Evolutionary conservation across 2,888 invertebrate genomes (phyloP), one percentile per base, ranked within the genome.

Genomic region (Tiliacea aurago): DNA sequence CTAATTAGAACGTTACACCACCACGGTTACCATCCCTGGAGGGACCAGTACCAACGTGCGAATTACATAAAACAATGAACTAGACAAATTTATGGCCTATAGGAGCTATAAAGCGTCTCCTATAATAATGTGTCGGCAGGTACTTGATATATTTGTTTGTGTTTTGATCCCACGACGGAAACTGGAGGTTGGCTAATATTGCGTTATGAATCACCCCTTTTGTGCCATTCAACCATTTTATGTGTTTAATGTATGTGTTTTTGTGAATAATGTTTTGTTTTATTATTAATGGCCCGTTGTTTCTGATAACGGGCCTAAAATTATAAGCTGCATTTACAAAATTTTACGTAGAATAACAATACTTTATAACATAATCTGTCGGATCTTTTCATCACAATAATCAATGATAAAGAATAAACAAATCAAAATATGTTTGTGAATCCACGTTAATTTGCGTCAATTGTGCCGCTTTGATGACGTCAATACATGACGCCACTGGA

Each of bases 41-140:
- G 72, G 70, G 67, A 49, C 45, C 20, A 18, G 37, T n/a, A 55
- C 23, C 64, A 68, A 58, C 72, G 58, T 62, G 71, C 43, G 77
- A 80, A 80, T 80, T 71, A 73, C 76, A 80, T 85, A 75, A 85
- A 84, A 86, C 87, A 86, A 87, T 81, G 84, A 76, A 68, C 67
- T 75, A 78, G 73, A 75, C 73, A 85, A 84, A 87, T 87, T 87
- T 87, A 87, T 86, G 23, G 86, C 80, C 68, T 87, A 84, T 86
- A 76, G 84, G 75, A 37, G 33, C 74, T 70, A 78, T 85, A 85
- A 78, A 85, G 68, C 61, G 76, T 74, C 77, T 74, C 74, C 72
- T 72, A 79, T 86, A 71, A 84, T 84, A 84, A 85, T 78, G 78
- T 67, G 73, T 79, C 76, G 68, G 64, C 78, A 76, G 73, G 75